Evolutionary conservation across 2,888 invertebrate species (phyloP).

Genomic region (Polydrusus cervinus): DNA sequence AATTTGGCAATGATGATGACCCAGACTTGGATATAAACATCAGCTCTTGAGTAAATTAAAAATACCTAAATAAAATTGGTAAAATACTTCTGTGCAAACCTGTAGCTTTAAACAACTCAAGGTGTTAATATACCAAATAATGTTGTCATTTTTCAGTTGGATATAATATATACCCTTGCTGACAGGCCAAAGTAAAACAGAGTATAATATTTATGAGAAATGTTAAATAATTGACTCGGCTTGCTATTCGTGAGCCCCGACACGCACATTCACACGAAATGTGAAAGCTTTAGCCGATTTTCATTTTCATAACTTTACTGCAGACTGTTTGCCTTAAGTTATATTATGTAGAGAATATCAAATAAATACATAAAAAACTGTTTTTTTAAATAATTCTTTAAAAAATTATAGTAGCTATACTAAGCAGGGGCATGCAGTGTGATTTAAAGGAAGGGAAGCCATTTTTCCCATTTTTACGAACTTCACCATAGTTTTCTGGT

Average conservation of each 20-base stretch:
- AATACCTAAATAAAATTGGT: background rate
- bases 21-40: too few relatives aligned
- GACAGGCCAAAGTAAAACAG: slow-evolving; percentile 34
- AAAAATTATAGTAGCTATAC: too few relatives aligned
- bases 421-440: too few relatives aligned
- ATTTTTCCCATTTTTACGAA: too few relatives aligned
- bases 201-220: slow-evolving; percentile 27
- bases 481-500: too few relatives aligned
- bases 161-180: slow-evolving; percentile 32
- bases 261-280: slow-evolving; percentile 24
- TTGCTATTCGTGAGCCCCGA: slow-evolving; percentile 16
- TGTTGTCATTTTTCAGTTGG: slow-evolving; percentile 17
- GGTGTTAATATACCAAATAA: slow-evolving; percentile 19
- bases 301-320: slow-evolving; percentile 21
- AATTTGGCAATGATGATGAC: too few relatives aligned
- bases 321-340: slow-evolving; percentile 12
- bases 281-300: slow-evolving; percentile 21
- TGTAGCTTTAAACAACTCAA: slow-evolving; percentile 7
- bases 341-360: background rate
- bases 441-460: too few relatives aligned
- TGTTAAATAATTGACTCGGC: slow-evolving; percentile 24
- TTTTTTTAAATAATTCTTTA: too few relatives aligned
- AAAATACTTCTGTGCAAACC: background rate
- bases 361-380: too few relatives aligned
- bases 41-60: too few relatives aligned